Percentiles rank a stretch among this genome's conserved stretches.
These are phyloP conservation scores for Heteromormyrus szaboi DNA, from an alignment of 2,797 vertebrate species.

Conservation along the genomic window DNA sequence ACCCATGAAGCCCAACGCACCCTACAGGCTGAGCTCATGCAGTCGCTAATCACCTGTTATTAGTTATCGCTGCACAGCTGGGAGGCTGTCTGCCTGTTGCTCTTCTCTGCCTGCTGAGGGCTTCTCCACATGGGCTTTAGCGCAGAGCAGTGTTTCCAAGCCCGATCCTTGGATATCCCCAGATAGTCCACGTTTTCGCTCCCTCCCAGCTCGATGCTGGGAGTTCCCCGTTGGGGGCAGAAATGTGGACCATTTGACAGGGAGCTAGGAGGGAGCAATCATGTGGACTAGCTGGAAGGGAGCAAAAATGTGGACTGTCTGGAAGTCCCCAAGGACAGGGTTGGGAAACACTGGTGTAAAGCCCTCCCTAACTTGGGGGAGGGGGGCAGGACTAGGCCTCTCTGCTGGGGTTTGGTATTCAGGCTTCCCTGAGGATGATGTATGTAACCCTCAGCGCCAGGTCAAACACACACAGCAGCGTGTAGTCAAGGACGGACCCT, in stretches of 20 bases:
- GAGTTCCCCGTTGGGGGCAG: no score
- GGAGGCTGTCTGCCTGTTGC: background rate
- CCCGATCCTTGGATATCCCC: background rate
- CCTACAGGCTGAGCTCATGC: background rate
- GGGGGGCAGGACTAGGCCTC: background rate
- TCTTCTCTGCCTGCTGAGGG: background rate
- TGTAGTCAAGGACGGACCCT: background rate
- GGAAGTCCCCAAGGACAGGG: background rate
- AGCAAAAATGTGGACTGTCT: background rate
- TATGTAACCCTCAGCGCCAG: background rate
- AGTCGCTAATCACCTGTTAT: background rate
- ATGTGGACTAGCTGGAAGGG: background rate
- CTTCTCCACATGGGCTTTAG: background rate
- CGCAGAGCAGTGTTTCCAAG: background rate
- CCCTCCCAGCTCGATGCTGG: background rate
- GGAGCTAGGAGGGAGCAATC: no score
- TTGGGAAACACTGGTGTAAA: background rate
- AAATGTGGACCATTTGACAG: no score
- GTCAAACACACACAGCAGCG: background rate
- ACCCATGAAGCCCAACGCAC: background rate
- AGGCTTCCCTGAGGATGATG: background rate
- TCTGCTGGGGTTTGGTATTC: background rate
- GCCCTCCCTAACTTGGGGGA: background rate
- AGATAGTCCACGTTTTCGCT: background rate
- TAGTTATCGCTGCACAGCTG: background rate